Conservation (phyloP, 2,113 vertebrate species). For the Vanacampus margaritifer region DNA sequence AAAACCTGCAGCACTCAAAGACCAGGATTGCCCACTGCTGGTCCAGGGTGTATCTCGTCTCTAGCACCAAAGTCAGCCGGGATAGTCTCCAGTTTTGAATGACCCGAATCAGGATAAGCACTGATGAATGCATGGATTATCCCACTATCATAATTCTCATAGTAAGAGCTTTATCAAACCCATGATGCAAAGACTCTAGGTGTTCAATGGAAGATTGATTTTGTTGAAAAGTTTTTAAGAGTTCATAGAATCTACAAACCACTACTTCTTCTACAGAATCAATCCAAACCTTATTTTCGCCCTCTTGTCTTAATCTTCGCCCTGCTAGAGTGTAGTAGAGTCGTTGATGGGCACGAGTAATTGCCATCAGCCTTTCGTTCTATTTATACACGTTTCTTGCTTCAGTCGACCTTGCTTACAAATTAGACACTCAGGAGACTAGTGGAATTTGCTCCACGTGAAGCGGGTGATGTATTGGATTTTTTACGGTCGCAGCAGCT, state of each 20-base stretch:
- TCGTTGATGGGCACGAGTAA: conserved; percentile 72
- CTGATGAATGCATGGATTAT: background rate
- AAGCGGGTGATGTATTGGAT: conserved; percentile 89
- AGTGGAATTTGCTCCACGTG: conserved; percentile 80
- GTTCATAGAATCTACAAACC: background rate
- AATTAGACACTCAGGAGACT: conserved; percentile 79
- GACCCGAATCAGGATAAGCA: background rate
- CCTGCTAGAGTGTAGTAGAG: conserved; percentile 60
- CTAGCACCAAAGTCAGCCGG: background rate
- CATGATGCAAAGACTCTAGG: background rate
- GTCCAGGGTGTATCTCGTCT: background rate
- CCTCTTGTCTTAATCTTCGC: conserved; percentile 57
- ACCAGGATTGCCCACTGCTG: no score
- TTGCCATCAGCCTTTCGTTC: conserved; percentile 72
- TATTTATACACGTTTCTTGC: conserved; percentile 53
- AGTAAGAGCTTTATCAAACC: background rate
- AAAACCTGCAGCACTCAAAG: no score
- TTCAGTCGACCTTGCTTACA: conserved; percentile 74
- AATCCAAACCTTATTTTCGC: conserved; percentile 55
- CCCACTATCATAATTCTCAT: background rate
- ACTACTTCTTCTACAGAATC: conserved; percentile 41
- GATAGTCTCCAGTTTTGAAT: background rate
- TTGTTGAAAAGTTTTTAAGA: background rate
- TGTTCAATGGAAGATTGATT: background rate
- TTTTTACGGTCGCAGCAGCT: conserved; percentile 86